Evolutionary conservation across 2,797 vertebrate species (phyloP).

Genomic region (Clarias laeviceps): DNA sequence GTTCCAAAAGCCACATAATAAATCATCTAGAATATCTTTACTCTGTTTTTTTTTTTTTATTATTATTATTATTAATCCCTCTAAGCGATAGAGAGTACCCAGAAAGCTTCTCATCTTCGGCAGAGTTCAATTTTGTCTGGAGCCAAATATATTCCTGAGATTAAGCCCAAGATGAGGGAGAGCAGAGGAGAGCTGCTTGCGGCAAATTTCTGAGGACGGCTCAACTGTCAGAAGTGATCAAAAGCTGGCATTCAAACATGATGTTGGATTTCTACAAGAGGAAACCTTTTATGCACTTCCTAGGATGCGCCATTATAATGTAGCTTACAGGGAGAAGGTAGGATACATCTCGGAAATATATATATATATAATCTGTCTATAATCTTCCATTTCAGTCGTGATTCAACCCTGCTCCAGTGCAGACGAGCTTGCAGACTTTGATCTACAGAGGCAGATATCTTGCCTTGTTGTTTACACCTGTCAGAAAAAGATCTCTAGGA

Average conservation of each 20-base stretch:
- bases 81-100: neutral
- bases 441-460: constrained; percentile 37
- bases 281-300: constrained; percentile 55
- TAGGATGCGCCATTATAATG: constrained; percentile 53
- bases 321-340: constrained; percentile 23
- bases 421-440: constrained; percentile 40
- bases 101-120: constrained; percentile 37
- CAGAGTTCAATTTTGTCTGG: constrained; percentile 45
- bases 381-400: constrained; percentile 25
- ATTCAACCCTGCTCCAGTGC: constrained; percentile 23
- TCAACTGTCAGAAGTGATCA: constrained; percentile 61
- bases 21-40: constrained; percentile 9
- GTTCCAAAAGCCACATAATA: neutral
- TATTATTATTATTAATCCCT: constrained; percentile 7
- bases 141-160: constrained; percentile 56
- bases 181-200: constrained; percentile 37
- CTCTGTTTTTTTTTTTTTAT: neutral
- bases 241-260: constrained; percentile 51
- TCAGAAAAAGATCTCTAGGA: constrained; percentile 35
- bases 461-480: constrained; percentile 51
- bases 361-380: constrained; percentile 18
- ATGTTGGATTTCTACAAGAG: constrained; percentile 53
- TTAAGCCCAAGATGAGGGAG: constrained; percentile 47
- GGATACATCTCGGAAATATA: constrained; percentile 25
- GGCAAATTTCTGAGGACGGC: constrained; percentile 57